These are phyloP conservation scores for Eretmocerus hayati DNA, from an alignment of 2,888 invertebrate species.

Conservation along the genomic window DNA sequence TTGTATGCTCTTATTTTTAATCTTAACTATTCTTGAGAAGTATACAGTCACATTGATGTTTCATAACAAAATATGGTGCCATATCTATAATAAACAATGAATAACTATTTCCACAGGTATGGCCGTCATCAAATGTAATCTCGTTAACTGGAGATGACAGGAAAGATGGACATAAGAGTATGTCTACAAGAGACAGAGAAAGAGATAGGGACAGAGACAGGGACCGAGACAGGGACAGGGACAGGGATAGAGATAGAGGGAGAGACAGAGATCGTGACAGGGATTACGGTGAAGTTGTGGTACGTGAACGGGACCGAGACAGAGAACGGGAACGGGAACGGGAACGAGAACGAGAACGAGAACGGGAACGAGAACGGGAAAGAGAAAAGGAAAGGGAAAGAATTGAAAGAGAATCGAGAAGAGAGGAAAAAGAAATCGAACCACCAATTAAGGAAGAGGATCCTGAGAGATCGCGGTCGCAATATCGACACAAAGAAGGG, in stretches of 20 bases:
- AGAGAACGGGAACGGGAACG: conserved; percentile 41
- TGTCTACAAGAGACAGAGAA: conserved; percentile 39
- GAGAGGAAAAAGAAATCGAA: conserved; percentile 45
- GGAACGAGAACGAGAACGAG: conserved; percentile 31
- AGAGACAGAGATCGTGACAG: conserved; percentile 45
- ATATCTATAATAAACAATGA: too few relatives aligned
- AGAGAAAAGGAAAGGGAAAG: conserved; percentile 25
- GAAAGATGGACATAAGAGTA: conserved; percentile 43
- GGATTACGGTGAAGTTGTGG: conserved; percentile 38
- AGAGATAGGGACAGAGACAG: conserved; percentile 45
- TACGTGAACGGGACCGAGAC: conserved; percentile 39
- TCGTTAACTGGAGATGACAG: conserved; percentile 41
- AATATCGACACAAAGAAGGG: conserved; percentile 57
- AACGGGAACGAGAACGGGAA: conserved; percentile 37
- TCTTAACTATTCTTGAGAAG: too few relatives aligned
- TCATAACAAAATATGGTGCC: too few relatives aligned
- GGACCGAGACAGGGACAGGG: conserved; percentile 38
- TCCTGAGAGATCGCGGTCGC: conserved; percentile 53
- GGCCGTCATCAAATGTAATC: conserved; percentile 44
- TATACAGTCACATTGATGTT: too few relatives aligned
- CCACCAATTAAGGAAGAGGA: conserved; percentile 46
- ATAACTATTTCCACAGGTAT: too few relatives aligned
- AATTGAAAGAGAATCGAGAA: conserved; percentile 36
- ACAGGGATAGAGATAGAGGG: conserved; percentile 38
- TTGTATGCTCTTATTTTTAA: too few relatives aligned